Conservation (phyloP, 2,888 invertebrate genomes). For the Seira ritae region DNA sequence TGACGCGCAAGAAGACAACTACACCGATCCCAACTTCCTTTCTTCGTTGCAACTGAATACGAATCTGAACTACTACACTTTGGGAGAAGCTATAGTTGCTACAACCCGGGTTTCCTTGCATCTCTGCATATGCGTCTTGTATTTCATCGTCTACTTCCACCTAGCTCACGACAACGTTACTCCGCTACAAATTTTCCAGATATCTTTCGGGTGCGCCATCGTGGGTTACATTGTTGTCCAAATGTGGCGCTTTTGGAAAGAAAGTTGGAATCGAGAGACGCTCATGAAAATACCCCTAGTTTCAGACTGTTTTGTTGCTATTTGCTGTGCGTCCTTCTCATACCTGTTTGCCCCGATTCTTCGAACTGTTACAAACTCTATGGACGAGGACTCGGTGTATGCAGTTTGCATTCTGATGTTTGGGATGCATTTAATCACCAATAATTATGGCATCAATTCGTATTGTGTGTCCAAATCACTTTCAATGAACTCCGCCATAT, state of each 20-base stretch:
- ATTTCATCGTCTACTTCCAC: conserved; percentile 70
- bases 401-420: conserved; percentile 93
- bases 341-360: conserved; percentile 80
- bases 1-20: conserved; percentile 34
- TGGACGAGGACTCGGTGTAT: conserved; percentile 98
- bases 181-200: conserved; percentile 35
- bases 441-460: conserved; percentile 92
- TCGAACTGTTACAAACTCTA: conserved; percentile 96
- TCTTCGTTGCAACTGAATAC: conserved; percentile 65
- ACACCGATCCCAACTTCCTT: conserved; percentile 58
- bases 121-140: conserved; percentile 63
- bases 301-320: conserved; percentile 45
- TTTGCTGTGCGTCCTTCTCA: conserved; percentile 37
- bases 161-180: conserved; percentile 61
- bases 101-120: conserved; percentile 66
- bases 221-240: conserved; percentile 67
- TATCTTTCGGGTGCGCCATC: conserved; percentile 39
- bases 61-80: conserved; percentile 57
- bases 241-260: conserved; percentile 43
- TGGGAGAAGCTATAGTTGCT: conserved; percentile 56
- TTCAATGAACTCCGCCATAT: conserved; percentile 95
- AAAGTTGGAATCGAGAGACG: conserved; percentile 25
- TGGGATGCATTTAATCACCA: conserved; percentile 90
- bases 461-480: conserved; percentile 93
- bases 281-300: conserved; percentile 37